Evolutionary conservation across 2,888 invertebrate species (phyloP), one percentile per base, ranked within the genome.

Genomic region (Junonia oenone): DNA sequence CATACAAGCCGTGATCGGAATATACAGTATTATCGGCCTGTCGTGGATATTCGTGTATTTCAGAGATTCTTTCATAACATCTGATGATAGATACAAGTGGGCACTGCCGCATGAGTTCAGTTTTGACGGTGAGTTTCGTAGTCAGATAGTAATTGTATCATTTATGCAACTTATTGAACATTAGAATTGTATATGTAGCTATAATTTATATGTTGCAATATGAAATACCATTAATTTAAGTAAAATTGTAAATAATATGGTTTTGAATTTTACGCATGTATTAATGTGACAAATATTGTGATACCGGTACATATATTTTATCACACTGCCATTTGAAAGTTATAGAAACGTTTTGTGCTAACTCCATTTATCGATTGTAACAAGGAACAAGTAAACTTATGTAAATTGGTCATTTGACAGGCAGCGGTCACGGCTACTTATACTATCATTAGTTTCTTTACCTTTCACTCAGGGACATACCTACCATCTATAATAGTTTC

Each of bases 1-100:
- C 56, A 93, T 94, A 5, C 97, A 97, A 77, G 94, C 95, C 4
- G 90, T 96, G 47, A 93, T 96, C 65, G 97, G 97, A 50, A 92
- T 97, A 64, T 97, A 97, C 86, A 96, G 96, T 70, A 94, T 96
- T 53, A 93, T 97, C 29, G 96, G 97, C 2, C 91, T 97, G n/a
- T 95, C 96, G 1, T 98, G 97, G 97, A 93, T 97, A 85, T 94
- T 97, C 69, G 94, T 97, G 37, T 98, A 96, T 86, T 95, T 97
- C 68, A 83, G 94, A 61, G 97, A 97, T 78, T 95, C 97, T 0
- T 97, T 97, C 75, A 94, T 96, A 68, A 95, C 95, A 13, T 93
- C 94, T 55, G 91, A 93, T 71, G 95, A 96, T 73, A 92, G 91
- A 67, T 97, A 96, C 79, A 92, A 95, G 71, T 96, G 96, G 96